Conservation (phyloP, 2,113 vertebrate species). For the Pungitius pungitius region DNA sequence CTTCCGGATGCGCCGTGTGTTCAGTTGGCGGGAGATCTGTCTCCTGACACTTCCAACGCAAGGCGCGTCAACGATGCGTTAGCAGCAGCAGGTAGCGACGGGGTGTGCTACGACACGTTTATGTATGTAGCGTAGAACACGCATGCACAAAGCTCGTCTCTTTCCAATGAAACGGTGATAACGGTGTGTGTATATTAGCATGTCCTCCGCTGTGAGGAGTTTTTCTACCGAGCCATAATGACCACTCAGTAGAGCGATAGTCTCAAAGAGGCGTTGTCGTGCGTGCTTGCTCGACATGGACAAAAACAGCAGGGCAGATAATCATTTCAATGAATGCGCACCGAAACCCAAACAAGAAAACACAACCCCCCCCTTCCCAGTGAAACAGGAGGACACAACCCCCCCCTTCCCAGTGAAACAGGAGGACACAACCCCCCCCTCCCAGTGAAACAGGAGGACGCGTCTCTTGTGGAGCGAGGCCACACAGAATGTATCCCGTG, state of each 20-base stretch:
- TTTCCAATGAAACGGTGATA: background rate
- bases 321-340: conserved; percentile 21
- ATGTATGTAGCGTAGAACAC: background rate
- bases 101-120: background rate
- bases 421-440: no score
- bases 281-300: background rate
- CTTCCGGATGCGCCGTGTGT: background rate
- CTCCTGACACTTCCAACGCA: conserved; percentile 2
- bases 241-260: conserved; percentile 21
- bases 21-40: background rate
- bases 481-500: conserved; percentile 27
- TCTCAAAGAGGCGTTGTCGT: conserved; percentile 1
- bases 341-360: conserved; percentile 38
- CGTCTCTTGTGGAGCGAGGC: conserved; percentile 22
- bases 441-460: conserved; percentile 31
- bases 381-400: conserved; percentile 27
- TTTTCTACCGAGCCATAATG: conserved; percentile 35
- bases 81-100: conserved; percentile 29
- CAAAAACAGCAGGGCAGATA: conserved; percentile 37
- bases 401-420: conserved; percentile 32
- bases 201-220: conserved; percentile 22
- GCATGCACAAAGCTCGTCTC: background rate
- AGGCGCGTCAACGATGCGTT: conserved; percentile 2
- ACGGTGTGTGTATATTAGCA: background rate
- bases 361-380: conserved; percentile 17